phyloP scores from a whole-genome alignment of 2,888 invertebrate species.

The Caenorhabditis panamensis region DNA sequence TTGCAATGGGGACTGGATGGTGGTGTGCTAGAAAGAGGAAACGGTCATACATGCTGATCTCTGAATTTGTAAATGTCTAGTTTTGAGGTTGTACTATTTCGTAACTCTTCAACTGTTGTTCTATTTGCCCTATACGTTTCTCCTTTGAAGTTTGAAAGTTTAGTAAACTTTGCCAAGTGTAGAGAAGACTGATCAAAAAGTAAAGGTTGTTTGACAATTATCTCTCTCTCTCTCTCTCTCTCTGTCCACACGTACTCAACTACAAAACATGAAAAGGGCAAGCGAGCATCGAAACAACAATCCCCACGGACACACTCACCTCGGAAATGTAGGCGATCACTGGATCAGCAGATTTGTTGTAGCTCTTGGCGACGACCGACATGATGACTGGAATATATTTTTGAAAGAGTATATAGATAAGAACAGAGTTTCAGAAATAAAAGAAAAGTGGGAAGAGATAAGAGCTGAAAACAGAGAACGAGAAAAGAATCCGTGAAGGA shows the following conservation, averaged over 20 bases:
- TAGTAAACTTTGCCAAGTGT: too few species aligned
- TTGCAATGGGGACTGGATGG: constrained; percentile 63
- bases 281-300: neutral
- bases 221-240: neutral
- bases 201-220: neutral
- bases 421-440: neutral
- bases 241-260: neutral
- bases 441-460: neutral
- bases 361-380: constrained; percentile 67
- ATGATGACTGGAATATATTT: constrained; percentile 4
- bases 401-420: neutral
- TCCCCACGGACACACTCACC: constrained; percentile 24
- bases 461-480: neutral
- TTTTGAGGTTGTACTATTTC: constrained; percentile 10
- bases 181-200: neutral
- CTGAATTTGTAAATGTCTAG: too few species aligned
- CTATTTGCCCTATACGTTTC: neutral
- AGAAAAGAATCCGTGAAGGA: too few species aligned
- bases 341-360: constrained; percentile 61
- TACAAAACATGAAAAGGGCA: neutral
- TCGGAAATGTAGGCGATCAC: constrained; percentile 69
- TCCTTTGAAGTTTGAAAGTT: too few species aligned
- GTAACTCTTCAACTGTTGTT: neutral
- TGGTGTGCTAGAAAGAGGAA: constrained; percentile 62
- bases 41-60: neutral